phyloP scores from a whole-genome alignment of 2,888 invertebrate genomes.

The Sarcophaga caerulescens region DNA sequence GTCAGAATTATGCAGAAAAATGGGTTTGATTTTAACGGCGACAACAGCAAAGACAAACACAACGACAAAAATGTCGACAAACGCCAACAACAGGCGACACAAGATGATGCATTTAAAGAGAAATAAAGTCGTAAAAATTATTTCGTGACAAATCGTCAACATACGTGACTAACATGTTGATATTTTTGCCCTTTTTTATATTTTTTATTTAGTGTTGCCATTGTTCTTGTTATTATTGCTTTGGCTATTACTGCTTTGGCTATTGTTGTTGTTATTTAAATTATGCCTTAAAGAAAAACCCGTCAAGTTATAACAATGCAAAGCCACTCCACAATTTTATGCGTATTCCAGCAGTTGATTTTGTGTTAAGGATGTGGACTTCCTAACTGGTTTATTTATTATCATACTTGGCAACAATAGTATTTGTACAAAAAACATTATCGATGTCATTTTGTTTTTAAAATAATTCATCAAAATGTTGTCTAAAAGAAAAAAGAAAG shows the following conservation, averaged over 20 bases:
- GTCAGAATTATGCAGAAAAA: neutral
- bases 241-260: no score
- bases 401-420: constrained; percentile 1
- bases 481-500: neutral
- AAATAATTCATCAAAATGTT: constrained; percentile 30
- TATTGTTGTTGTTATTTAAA: constrained; percentile 71
- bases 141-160: constrained; percentile 81
- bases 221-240: constrained; percentile 35
- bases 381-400: neutral
- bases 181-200: constrained; percentile 57
- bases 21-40: constrained; percentile 26
- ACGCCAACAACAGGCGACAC: constrained; percentile 56
- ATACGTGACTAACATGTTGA: constrained; percentile 79
- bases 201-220: no score
- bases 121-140: constrained; percentile 81
- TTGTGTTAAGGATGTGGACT: neutral
- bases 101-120: constrained; percentile 71
- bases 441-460: constrained; percentile 27
- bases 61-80: neutral
- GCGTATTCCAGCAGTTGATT: constrained; percentile 39
- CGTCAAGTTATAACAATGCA: neutral
- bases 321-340: constrained; percentile 38
- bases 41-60: constrained; percentile 1
- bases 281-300: constrained; percentile 18
- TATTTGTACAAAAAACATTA: neutral